Evolutionary conservation across 2,888 invertebrate genomes (phyloP), one percentile per base, ranked within the genome.

Genomic region (Encarsia formosa): DNA sequence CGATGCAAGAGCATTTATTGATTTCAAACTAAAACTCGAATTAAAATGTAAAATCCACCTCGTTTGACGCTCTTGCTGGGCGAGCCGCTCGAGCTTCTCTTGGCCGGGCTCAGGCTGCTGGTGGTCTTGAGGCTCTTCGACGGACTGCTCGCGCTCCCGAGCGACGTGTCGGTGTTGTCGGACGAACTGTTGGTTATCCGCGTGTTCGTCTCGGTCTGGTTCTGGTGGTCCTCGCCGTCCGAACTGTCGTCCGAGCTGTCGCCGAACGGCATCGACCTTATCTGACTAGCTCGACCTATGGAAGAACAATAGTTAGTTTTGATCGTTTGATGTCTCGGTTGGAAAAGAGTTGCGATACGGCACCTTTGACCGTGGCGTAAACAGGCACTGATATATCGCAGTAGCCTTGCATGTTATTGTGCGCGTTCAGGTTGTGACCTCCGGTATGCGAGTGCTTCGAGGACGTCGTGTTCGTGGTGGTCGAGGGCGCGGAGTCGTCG

Each of bases 161-260:
- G 76, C 9, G 81, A 81, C 56, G 82, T 81, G 63, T 83, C 83
- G 37, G 81, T 77, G 52, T 77, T 77, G 53, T 77, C 78, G 9
- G 77, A 77, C 39, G 77, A 77, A 50, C 77, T 77, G 59, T 77
- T 77, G 2, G 78, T 77, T 40, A 76, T 76, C 46, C 76, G 69
- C 29, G 75, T 77, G 29, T 50, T 56, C 29, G 74, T 76, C 55
- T 81, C 81, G 68, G 81, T 80, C 24, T 81, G 81, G 59, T 74
- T 75, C 2, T 73, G 74, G 52, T 73, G 73, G 59, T 86, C 90
- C 73, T 93, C 93, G 23, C 94, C 93, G 68, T 95, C 95, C 9
- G 93, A 93, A 2, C 93, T 94, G 70, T 96, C 95, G 67, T 92
- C 92, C 0, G 92, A 91, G 4, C 93, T 93, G 65, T 96, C 95